Percentiles rank a stretch among this genome's conserved stretches.
These are phyloP conservation scores for Miniopterus natalensis DNA, from an alignment of 2,113 vertebrate species.

Conservation along the genomic window DNA sequence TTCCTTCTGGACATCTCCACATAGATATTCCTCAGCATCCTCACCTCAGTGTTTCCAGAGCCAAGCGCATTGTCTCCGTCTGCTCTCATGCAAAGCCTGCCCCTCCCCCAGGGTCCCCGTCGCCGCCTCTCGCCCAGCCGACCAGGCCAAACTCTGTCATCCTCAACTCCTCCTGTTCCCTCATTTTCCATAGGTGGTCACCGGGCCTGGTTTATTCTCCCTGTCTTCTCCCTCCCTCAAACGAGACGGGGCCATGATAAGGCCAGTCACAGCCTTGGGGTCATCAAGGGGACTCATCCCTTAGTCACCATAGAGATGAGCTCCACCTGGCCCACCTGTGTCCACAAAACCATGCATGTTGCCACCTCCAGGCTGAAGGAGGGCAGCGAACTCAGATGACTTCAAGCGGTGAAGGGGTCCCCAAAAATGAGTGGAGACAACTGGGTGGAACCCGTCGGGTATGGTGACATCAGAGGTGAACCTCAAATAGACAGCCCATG, in stretches of 20 bases:
- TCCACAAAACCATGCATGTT: background rate
- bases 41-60: fast-evolving
- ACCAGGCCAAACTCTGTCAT: background rate
- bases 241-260: too few species aligned
- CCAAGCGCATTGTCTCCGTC: fast-evolving
- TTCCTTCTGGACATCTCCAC: background rate
- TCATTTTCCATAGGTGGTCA: fast-evolving
- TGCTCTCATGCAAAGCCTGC: background rate
- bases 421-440: fast-evolving
- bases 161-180: fast-evolving
- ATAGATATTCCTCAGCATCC: background rate
- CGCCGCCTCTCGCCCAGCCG: fast-evolving
- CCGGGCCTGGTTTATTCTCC: background rate
- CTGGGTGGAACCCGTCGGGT: fast-evolving
- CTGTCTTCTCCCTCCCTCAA: background rate
- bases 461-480: fast-evolving
- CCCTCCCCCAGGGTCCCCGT: background rate
- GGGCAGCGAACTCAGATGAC: too few species aligned
- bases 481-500: fast-evolving
- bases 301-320: fast-evolving
- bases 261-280: background rate
- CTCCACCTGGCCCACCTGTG: fast-evolving
- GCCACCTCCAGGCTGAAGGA: background rate
- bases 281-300: background rate
- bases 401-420: fast-evolving